Conservation (phyloP, 2,888 invertebrate genomes). For the Azorinus chamasolen region DNA sequence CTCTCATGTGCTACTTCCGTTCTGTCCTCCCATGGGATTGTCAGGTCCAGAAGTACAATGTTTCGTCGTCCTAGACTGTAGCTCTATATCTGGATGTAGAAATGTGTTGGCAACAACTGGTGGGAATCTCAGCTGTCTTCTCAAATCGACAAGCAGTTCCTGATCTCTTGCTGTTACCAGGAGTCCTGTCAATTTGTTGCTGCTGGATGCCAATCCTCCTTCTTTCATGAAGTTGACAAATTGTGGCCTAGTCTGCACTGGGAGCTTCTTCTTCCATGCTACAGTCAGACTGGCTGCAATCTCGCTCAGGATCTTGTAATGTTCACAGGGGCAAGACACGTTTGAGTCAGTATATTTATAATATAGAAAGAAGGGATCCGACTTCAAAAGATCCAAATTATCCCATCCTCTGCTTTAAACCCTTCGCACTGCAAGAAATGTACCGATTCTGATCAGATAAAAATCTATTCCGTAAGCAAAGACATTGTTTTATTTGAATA, state of each 20-base stretch:
- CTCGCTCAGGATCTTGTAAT: conserved; percentile 3
- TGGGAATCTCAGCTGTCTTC: not conserved
- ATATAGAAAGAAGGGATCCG: too few species aligned
- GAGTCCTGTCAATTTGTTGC: not conserved
- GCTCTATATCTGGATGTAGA: not conserved
- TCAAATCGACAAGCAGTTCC: too few species aligned
- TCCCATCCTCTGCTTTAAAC: too few species aligned
- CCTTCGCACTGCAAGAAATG: too few species aligned
- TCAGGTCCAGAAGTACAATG: conserved; percentile 7
- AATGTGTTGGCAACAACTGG: not conserved
- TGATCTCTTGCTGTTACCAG: too few species aligned
- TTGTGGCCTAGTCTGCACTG: not conserved
- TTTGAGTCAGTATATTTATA: too few species aligned
- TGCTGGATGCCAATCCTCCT: not conserved
- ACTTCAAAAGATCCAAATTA: too few species aligned
- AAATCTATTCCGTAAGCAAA: too few species aligned
- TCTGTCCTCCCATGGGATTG: not conserved
- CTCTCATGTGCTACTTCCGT: conserved; percentile 7
- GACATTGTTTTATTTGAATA: too few species aligned
- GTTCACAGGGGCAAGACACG: too few species aligned
- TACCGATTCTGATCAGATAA: too few species aligned
- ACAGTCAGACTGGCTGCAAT: not conserved
- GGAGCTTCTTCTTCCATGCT: not conserved
- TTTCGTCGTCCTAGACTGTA: not conserved
- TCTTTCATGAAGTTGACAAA: conserved; percentile 3